Evolutionary conservation across 1,140 invertebrate genomes (phyloP), one percentile per base, ranked within the genome.

Genomic region (Magallana ariakensis): DNA sequence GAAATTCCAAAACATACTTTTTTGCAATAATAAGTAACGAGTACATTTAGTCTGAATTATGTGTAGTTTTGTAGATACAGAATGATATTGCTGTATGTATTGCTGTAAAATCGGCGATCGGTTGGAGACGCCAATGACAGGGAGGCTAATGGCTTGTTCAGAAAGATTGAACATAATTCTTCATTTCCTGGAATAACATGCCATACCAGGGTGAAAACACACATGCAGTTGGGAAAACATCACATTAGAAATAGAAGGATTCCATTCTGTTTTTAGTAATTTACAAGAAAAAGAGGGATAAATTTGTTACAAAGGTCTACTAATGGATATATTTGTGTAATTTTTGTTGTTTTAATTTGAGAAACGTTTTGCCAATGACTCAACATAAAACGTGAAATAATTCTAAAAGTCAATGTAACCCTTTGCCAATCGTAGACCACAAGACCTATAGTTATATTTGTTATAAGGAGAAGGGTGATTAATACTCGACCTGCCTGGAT

Each of bases 141-240:
- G 66, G 9, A 13, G 66, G 66, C 66, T 75, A 75, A 75, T 75
- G 66, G 19, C 66, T 75, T 75, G 66, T 75, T 75, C 33, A 10
- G 13, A 75, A 75, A 75, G 9, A 26, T 2, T 75, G 66, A 75
- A 75, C 66, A 70, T 10, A 26, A 11, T 26, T 26, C 19, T 70
- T 22, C 11, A 75, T 22, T 75, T 75, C 66, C 66, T 75, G 22
- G 66, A 75, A 33, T 75, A 75, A 75, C 66, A 75, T 75, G 66
- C 66, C 22, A 19, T 75, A 26, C 8, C 22, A 75, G 66, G 19
- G 22, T 26, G 22, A 19, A 75, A 19, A 75, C 66, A 75, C 66
- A 75, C 66, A 26, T 70, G 66, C 22, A 26, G 66, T 75, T 75
- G 7, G 66, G 0, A 26, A 46, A 75, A 75, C 19, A 75, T 26